Conservation (phyloP, 1,140 invertebrate genomes). For the Zaprionus inermis region DNA sequence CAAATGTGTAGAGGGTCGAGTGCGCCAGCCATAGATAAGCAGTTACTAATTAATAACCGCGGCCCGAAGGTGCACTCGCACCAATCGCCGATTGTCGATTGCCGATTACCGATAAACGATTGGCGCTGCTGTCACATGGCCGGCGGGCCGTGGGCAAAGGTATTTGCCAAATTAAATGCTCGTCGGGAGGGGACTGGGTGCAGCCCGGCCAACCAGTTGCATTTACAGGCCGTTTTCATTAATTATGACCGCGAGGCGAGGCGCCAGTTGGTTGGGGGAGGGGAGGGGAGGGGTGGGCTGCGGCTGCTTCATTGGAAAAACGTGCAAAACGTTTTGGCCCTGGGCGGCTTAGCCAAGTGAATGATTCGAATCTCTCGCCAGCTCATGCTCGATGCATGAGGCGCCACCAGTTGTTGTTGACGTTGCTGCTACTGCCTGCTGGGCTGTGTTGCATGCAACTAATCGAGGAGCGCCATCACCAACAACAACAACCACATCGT, state of each 20-base stretch:
- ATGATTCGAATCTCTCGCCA: constrained; percentile 67
- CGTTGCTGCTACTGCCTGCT: constrained; percentile 23
- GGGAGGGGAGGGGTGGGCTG: not conserved
- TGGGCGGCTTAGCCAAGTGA: constrained; percentile 68
- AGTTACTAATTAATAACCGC: constrained; percentile 78
- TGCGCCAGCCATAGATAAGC: constrained; percentile 72
- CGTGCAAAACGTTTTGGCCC: constrained; percentile 73
- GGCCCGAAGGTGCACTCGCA: constrained; percentile 34
- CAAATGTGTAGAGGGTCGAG: constrained; percentile 66
- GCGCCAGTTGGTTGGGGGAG: no score
- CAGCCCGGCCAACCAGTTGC: constrained; percentile 21
- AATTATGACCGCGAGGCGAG: constrained; percentile 70
- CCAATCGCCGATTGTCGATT: not conserved
- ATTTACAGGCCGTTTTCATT: constrained; percentile 68
- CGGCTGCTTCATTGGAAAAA: constrained; percentile 74
- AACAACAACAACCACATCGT: constrained; percentile 47
- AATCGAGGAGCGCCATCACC: constrained; percentile 71
- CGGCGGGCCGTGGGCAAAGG: no score
- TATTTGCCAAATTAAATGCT: constrained; percentile 62
- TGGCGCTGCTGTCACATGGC: constrained; percentile 63
- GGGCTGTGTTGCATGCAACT: constrained; percentile 71
- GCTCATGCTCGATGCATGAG: constrained; percentile 31
- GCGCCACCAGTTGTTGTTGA: constrained; percentile 60
- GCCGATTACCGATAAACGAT: constrained; percentile 4
- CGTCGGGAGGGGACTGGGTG: no score